These are phyloP conservation scores for Eurytoma adleriae DNA, from an alignment of 2,888 invertebrate species.

Conservation along the genomic window DNA sequence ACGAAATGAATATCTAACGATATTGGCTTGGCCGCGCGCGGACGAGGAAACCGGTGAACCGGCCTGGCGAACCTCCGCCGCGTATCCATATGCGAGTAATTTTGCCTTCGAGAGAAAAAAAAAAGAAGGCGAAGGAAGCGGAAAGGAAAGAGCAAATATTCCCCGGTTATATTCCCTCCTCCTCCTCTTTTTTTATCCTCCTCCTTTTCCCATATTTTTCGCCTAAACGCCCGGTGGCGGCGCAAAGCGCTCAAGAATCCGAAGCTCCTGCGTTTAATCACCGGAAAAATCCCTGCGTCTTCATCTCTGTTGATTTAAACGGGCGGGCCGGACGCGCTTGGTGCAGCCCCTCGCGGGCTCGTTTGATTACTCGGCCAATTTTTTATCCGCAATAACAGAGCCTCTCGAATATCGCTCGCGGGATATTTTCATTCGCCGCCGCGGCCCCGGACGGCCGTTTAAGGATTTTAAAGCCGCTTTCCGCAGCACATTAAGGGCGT, in stretches of 20 bases:
- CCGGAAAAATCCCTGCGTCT: slow-evolving; percentile 25
- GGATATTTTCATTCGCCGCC: slow-evolving; percentile 37
- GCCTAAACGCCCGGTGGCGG: not conserved
- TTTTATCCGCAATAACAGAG: slow-evolving; percentile 18
- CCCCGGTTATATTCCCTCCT: slow-evolving; percentile 61
- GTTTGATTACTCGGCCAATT: slow-evolving; percentile 28
- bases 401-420: slow-evolving; percentile 7
- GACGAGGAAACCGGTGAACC: slow-evolving; percentile 58
- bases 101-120: slow-evolving; percentile 43
- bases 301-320: slow-evolving; percentile 32
- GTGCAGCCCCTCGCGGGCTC: not conserved
- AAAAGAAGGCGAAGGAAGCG: not conserved
- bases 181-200: slow-evolving; percentile 17
- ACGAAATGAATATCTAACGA: slow-evolving; percentile 75
- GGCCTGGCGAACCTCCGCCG: slow-evolving; percentile 9
- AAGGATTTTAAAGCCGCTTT: too few relatives aligned
- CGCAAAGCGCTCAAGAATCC: slow-evolving; percentile 16
- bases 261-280: slow-evolving; percentile 30
- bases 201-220: slow-evolving; percentile 9
- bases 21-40: slow-evolving; percentile 68
- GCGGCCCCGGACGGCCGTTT: too few relatives aligned
- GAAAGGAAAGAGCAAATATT: slow-evolving; percentile 65
- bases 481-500: too few relatives aligned
- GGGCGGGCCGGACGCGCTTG: not conserved
- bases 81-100: slow-evolving; percentile 45